Evolutionary conservation across 2,888 invertebrate species (phyloP), one percentile per base, ranked within the genome.

Genomic region (Hololepta plana): DNA sequence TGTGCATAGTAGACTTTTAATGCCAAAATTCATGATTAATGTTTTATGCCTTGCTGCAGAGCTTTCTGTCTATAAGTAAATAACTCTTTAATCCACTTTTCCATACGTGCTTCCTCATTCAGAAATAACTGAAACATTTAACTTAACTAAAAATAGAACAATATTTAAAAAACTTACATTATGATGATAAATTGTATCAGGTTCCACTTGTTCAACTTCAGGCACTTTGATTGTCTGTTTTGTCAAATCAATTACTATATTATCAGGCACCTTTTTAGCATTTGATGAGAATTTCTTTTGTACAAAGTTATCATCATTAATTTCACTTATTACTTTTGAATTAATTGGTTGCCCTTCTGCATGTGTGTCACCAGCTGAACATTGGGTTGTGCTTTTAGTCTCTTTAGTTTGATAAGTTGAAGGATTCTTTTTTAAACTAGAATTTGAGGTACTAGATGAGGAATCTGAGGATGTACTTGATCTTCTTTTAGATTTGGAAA

Each of bases 211-310:
- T 25, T 62, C 60, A 1, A 64, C 45, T 31, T 66, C 59, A 13
- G 76, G 70, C 8, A 77, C 56, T 37, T 64, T 69, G 24, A 79
- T 71, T 12, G 73, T 77, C 39, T 79, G 70, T 2, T 69, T 61
- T 37, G 67, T 65, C 27, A 79, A 60, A 44, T 80, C 76, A 33
- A 79, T 77, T 1, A 76, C 67, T 37, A 79, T 75, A 44, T 68
- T 73, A 37, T 70, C 67, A 3, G 65, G 57, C 17, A 67, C 60
- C 37, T 68, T 73, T 35, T 73, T 70, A 3, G 13, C 16, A 24
- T 26, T 20, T 15, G 27, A 27, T 9, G 15, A 14, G 38, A 62
- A 63, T 32, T 52, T 43, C 37, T 67, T 68, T 2, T 63, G 72
- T 6, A 63, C 57, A 49, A 79, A 80, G 8, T 61, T 59, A 32